phyloP scores from a whole-genome alignment of 2,797 vertebrate genomes.

The Clamator glandarius region DNA sequence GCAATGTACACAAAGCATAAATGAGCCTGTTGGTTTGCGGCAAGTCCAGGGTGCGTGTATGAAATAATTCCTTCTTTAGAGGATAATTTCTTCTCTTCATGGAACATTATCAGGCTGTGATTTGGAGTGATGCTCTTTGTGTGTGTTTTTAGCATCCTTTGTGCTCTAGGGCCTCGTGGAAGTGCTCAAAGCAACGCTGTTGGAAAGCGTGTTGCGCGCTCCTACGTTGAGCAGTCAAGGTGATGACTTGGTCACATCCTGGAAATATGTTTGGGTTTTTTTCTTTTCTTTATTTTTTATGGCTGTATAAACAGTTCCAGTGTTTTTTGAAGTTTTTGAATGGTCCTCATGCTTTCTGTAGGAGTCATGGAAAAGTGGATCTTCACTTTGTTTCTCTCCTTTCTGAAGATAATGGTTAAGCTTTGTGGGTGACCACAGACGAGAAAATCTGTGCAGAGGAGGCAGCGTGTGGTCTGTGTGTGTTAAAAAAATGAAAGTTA shows the following conservation, averaged over 20 bases:
- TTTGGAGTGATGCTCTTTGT: neutral
- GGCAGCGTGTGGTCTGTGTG: neutral
- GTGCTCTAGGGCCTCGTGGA: neutral
- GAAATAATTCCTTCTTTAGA: neutral
- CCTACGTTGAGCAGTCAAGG: neutral
- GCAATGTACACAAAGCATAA: neutral
- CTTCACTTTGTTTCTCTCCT: slow-evolving; percentile 1
- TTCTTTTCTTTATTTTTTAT: no score
- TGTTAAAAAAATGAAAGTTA: neutral
- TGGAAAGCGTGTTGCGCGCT: neutral
- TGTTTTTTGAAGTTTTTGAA: neutral
- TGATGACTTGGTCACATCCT: neutral
- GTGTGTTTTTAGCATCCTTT: slow-evolving; percentile 22
- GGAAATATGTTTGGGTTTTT: neutral
- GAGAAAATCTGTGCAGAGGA: slow-evolving; percentile 31
- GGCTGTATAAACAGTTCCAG: neutral
- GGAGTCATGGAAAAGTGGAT: slow-evolving; percentile 31
- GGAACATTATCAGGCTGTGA: neutral
- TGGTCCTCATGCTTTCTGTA: neutral
- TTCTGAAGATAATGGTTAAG: neutral
- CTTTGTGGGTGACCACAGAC: slow-evolving; percentile 57
- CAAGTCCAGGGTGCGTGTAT: neutral
- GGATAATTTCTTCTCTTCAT: slow-evolving; percentile 12
- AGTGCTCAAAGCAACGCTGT: neutral
- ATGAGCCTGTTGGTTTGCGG: neutral